Percentiles rank a stretch among this genome's conserved stretches.
Evolutionary conservation across 2,888 invertebrate genomes (phyloP).

Genomic region (Mythimna albipuncta): DNA sequence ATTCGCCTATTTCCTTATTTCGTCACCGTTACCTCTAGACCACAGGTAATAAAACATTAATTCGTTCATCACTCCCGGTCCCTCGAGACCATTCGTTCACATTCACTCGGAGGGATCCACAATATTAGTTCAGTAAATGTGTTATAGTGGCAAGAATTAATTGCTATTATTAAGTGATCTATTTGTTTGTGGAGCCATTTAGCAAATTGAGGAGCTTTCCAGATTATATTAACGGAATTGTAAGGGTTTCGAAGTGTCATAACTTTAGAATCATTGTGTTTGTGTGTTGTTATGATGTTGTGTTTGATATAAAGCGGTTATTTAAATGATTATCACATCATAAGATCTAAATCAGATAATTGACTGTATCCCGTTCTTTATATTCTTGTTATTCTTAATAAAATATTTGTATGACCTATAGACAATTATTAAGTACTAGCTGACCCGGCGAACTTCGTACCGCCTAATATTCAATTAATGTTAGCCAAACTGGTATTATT

Average conservation of each 20-base stretch:
- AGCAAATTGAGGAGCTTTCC: conserved; percentile 28
- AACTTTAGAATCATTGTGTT: conserved; percentile 11
- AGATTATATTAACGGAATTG: conserved; percentile 45
- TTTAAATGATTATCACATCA: neutral
- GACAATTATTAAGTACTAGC: too few species aligned
- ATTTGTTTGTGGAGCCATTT: conserved; percentile 56
- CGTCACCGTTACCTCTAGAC: conserved; percentile 43
- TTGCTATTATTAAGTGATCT: conserved; percentile 58
- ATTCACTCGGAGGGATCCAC: conserved; percentile 51
- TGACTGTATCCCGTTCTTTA: too few species aligned
- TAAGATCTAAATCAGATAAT: neutral
- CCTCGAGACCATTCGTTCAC: conserved; percentile 67
- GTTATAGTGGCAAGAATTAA: conserved; percentile 60
- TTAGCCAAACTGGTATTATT: too few species aligned
- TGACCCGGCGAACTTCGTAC: too few species aligned
- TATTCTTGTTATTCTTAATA: too few species aligned
- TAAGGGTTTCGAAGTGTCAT: conserved; percentile 29
- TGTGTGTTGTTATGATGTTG: neutral
- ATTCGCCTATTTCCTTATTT: conserved; percentile 40
- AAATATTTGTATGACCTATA: too few species aligned
- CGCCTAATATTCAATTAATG: too few species aligned
- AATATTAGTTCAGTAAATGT: conserved; percentile 61
- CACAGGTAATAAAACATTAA: conserved; percentile 73
- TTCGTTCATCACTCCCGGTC: conserved; percentile 72
- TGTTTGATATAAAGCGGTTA: neutral